Percentiles rank a stretch among this genome's conserved stretches.
Evolutionary conservation across 2,797 vertebrate genomes (phyloP).

Genomic region (Poeciliopsis gracilis): DNA sequence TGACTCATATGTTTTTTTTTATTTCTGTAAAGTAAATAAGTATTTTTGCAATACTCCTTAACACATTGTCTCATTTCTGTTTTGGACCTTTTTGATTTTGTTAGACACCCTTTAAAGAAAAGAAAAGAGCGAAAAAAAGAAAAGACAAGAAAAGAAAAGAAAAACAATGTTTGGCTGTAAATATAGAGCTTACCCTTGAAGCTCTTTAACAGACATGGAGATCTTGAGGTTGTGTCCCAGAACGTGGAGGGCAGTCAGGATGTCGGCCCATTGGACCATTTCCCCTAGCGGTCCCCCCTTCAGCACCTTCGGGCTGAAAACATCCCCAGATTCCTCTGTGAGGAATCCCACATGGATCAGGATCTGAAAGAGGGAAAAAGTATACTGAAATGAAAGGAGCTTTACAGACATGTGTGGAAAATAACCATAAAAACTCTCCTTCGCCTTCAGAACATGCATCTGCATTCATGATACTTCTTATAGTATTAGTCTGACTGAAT

Average conservation of each 20-base stretch:
- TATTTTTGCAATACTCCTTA: background rate
- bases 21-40: background rate
- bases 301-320: conserved; percentile 95
- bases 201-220: conserved; percentile 91
- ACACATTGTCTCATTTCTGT: background rate
- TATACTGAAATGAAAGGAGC: background rate
- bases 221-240: conserved; percentile 93
- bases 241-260: conserved; percentile 91
- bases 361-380: conserved; percentile 77
- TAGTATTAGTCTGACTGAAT: background rate
- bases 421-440: background rate
- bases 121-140: background rate
- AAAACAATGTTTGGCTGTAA: no score
- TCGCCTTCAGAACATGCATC: background rate
- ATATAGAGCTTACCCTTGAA: conserved; percentile 90
- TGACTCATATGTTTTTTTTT: background rate
- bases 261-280: conserved; percentile 99
- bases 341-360: conserved; percentile 96
- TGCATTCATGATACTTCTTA: background rate
- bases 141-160: background rate
- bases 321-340: conserved; percentile 95
- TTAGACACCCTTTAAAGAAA: background rate
- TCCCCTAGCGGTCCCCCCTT: conserved; percentile 96
- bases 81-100: background rate
- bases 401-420: background rate